These are phyloP conservation scores for Ranitomeya variabilis DNA, from an alignment of 2,113 vertebrate species.

Conservation along the genomic window DNA sequence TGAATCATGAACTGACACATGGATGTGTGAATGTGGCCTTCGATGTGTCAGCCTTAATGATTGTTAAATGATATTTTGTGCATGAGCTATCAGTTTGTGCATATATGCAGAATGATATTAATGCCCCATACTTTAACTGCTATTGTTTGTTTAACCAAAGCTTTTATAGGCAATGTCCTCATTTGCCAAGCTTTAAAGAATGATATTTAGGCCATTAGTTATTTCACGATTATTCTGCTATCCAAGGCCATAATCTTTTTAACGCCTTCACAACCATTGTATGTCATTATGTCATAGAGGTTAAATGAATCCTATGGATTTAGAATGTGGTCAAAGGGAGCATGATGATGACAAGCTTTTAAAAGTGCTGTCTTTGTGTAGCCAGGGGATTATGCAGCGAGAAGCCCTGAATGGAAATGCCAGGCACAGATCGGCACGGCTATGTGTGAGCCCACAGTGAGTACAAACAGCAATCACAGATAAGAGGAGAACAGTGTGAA, in stretches of 20 bases:
- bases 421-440: constrained; percentile 47
- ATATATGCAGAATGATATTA: background rate
- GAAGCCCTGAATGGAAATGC: constrained; percentile 51
- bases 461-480: constrained; percentile 50
- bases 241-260: constrained; percentile 12
- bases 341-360: constrained; percentile 28
- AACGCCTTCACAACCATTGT: background rate
- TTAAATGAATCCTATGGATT: constrained; percentile 30
- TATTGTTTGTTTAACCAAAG: background rate
- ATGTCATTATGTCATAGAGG: background rate
- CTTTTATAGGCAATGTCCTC: background rate
- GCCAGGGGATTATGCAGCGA: constrained; percentile 34
- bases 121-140: background rate
- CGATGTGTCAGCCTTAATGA: background rate
- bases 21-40: background rate
- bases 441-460: constrained; percentile 40
- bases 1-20: too few relatives aligned
- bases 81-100: background rate
- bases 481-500: constrained; percentile 49
- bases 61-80: background rate
- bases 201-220: constrained; percentile 26
- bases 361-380: constrained; percentile 47
- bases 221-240: background rate
- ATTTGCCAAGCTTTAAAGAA: constrained; percentile 17
- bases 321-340: background rate